Evolutionary conservation across 2,113 vertebrate genomes (phyloP).

Genomic region (Pteruthius melanotis): DNA sequence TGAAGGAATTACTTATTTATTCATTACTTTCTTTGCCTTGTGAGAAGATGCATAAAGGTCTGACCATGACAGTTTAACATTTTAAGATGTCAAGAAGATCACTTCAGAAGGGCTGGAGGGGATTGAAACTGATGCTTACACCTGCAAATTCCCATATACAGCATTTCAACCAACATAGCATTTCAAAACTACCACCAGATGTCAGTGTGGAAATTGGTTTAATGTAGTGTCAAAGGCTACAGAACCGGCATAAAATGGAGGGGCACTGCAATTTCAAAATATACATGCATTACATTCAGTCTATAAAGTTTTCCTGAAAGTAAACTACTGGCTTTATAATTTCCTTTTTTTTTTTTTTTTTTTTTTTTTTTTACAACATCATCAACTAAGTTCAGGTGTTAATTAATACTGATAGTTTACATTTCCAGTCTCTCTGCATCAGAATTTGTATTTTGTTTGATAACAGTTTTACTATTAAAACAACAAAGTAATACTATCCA

Average conservation of each 20-base stretch:
- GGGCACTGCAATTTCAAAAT: neutral
- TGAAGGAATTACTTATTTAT: neutral
- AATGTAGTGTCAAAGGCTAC: neutral
- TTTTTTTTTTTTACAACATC: neutral
- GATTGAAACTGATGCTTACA: neutral
- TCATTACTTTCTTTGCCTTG: neutral
- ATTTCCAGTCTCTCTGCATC: neutral
- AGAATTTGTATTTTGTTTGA: neutral
- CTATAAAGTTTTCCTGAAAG: neutral
- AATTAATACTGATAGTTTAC: neutral
- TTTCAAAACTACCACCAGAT: constrained; percentile 68
- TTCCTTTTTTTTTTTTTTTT: neutral
- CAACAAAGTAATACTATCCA: neutral
- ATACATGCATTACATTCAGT: neutral
- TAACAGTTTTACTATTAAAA: neutral
- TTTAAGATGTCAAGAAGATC: neutral
- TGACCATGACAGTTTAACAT: neutral
- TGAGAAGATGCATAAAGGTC: neutral
- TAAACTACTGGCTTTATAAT: neutral
- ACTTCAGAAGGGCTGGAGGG: neutral
- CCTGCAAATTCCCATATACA: neutral
- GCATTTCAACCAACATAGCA: constrained; percentile 8
- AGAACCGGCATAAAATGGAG: neutral
- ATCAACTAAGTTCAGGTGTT: neutral
- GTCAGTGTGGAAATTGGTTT: constrained; percentile 69